A percentile compares a stretch with the other conserved stretches of the same genome.
Evolutionary conservation across 92 coral and sea anemone genomes (phyloP).

Genomic region (Isaurus tuberculatus): DNA sequence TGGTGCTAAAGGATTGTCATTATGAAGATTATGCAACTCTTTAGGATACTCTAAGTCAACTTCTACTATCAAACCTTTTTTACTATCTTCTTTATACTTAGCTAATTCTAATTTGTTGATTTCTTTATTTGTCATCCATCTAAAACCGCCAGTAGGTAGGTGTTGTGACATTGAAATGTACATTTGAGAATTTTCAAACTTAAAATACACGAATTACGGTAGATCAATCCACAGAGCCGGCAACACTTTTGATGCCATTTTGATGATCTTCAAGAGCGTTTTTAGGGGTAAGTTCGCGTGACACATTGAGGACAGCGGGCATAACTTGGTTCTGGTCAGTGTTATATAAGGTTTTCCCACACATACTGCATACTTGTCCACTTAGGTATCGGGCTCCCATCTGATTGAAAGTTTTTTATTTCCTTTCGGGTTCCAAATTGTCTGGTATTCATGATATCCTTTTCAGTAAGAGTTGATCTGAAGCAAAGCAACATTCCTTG

Average conservation of each 20-base stretch:
- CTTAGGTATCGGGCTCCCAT: conserved; percentile 37
- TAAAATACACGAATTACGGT: too few relatives aligned
- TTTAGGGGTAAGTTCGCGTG: conserved; percentile 7
- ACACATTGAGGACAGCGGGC: conserved; percentile 1
- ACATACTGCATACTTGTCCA: conserved; percentile 47
- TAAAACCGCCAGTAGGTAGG: too few relatives aligned
- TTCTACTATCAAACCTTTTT: too few relatives aligned
- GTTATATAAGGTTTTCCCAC: not conserved
- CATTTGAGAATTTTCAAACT: too few relatives aligned
- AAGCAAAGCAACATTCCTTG: conserved; percentile 30
- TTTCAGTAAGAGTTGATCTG: conserved; percentile 38
- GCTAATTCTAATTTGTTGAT: too few relatives aligned
- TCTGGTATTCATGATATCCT: conserved; percentile 47
- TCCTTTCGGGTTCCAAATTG: conserved; percentile 18
- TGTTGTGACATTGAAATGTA: too few relatives aligned
- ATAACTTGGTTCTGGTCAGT: not conserved
- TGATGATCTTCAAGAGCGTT: not conserved
- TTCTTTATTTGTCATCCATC: too few relatives aligned
- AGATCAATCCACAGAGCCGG: too few relatives aligned
- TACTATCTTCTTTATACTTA: too few relatives aligned
- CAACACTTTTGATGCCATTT: not conserved
- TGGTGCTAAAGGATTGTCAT: too few relatives aligned
- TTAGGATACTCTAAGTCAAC: too few relatives aligned
- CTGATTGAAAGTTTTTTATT: conserved; percentile 24
- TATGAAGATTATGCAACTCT: too few relatives aligned